A percentile compares a stretch with the other conserved stretches of the same genome.
These are phyloP conservation scores for Pocota personata DNA, from an alignment of 2,888 invertebrate species.

Conservation along the genomic window DNA sequence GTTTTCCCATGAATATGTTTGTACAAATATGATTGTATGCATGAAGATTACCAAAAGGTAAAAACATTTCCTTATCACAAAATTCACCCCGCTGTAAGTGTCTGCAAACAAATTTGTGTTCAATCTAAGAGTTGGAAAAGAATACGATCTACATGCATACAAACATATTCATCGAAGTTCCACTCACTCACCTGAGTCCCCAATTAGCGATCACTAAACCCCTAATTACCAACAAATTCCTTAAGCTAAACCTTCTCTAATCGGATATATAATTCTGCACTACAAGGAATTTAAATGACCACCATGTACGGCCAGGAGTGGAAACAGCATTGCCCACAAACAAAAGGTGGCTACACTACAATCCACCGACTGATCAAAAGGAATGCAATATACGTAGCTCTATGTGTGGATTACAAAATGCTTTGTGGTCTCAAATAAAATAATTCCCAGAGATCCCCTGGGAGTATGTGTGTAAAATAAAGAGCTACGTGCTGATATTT, in stretches of 20 bases:
- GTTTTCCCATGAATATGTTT: too few relatives aligned
- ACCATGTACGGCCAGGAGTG: conserved; percentile 47
- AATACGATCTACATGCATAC: background rate
- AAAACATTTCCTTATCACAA: too few relatives aligned
- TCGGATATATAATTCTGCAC: conserved; percentile 44
- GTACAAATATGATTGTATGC: too few relatives aligned
- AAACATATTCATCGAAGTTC: background rate
- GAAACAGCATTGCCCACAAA: conserved; percentile 29
- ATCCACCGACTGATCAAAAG: conserved; percentile 32
- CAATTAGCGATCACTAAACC: conserved; percentile 51
- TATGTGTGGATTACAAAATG: conserved; percentile 53
- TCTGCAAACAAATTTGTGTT: background rate
- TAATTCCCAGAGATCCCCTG: conserved; percentile 29
- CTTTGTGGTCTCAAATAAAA: conserved; percentile 8
- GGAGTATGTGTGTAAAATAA: conserved; percentile 20
- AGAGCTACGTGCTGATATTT: conserved; percentile 45
- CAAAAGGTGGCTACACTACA: conserved; percentile 36
- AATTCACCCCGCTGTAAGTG: background rate
- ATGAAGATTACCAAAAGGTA: too few relatives aligned
- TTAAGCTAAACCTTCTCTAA: conserved; percentile 37
- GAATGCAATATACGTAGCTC: conserved; percentile 40
- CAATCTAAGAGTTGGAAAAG: background rate
- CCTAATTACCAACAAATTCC: conserved; percentile 61
- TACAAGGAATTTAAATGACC: conserved; percentile 67
- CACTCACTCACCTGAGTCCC: background rate